phyloP scores from a whole-genome alignment of 2,113 vertebrate genomes.

The Syrrhaptes paradoxus region DNA sequence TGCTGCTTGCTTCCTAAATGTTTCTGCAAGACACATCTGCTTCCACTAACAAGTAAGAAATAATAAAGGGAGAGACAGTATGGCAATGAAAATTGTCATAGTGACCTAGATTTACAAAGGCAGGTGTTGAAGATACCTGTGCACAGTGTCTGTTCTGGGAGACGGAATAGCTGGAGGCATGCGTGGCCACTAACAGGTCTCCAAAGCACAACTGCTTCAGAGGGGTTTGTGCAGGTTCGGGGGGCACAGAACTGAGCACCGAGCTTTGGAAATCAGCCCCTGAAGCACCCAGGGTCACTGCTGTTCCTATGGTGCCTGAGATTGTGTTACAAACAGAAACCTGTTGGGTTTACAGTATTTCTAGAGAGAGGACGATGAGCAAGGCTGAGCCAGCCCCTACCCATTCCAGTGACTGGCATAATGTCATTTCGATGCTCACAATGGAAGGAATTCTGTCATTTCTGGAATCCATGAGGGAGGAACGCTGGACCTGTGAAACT shows the following conservation, averaged over 20 bases:
- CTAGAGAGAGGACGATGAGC: not conserved
- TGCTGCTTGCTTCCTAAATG: not conserved
- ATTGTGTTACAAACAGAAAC: not conserved
- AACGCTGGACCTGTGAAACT: not conserved
- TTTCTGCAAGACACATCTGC: not conserved
- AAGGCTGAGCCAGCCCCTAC: not conserved
- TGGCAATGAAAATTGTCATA: not conserved
- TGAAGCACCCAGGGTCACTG: not conserved
- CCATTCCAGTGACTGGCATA: not conserved
- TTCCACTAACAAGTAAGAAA: not conserved
- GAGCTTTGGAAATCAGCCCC: not conserved
- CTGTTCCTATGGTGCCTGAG: not conserved
- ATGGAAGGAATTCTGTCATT: not conserved
- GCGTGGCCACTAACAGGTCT: accelerated
- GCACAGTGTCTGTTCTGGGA: not conserved
- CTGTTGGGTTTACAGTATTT: not conserved
- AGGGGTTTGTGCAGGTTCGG: not conserved
- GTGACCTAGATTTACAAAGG: not conserved
- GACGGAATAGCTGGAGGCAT: not conserved
- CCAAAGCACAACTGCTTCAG: not conserved
- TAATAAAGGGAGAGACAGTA: not conserved
- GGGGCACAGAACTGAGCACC: too few relatives aligned
- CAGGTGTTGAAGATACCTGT: too few relatives aligned
- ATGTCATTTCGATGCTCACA: accelerated
- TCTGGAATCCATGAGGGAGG: not conserved